These are phyloP conservation scores for Eutrigla gurnardus DNA, from an alignment of 2,797 vertebrate species.

Conservation along the genomic window DNA sequence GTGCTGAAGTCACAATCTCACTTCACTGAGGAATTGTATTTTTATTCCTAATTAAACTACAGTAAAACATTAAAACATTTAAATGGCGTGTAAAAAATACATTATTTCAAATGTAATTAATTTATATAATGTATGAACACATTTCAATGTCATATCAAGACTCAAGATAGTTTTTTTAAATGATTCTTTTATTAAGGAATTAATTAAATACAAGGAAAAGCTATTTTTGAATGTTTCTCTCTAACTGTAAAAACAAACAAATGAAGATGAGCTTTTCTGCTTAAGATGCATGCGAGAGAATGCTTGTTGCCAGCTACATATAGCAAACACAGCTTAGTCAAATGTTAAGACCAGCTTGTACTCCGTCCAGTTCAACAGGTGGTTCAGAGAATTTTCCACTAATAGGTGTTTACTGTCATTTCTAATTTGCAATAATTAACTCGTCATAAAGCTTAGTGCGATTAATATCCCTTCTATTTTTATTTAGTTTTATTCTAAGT, in stretches of 20 bases:
- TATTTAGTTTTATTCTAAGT: constrained; percentile 91
- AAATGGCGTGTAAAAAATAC: not conserved
- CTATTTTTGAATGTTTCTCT: not conserved
- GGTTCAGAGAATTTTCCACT: constrained; percentile 59
- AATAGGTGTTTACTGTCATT: constrained; percentile 70
- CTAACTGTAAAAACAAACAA: not conserved
- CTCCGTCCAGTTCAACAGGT: constrained; percentile 72
- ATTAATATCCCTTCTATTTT: constrained; percentile 83
- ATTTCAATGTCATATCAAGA: not conserved
- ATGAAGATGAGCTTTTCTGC: not conserved
- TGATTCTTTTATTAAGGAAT: not conserved
- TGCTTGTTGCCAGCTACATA: not conserved
- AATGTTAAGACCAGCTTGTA: constrained; percentile 40
- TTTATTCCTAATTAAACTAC: not conserved
- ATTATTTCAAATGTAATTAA: not conserved
- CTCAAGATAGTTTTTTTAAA: not conserved
- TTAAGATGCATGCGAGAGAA: not conserved
- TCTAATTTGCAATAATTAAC: constrained; percentile 73
- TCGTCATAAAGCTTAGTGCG: constrained; percentile 75
- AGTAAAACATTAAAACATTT: not conserved
- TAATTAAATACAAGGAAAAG: not conserved
- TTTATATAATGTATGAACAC: not conserved
- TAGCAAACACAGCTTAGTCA: constrained; percentile 12
- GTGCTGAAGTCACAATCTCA: not conserved
- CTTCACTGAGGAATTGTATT: not conserved